phyloP scores from a whole-genome alignment of 1,140 invertebrate genomes.

The Cyrtorhinus lividipennis region DNA sequence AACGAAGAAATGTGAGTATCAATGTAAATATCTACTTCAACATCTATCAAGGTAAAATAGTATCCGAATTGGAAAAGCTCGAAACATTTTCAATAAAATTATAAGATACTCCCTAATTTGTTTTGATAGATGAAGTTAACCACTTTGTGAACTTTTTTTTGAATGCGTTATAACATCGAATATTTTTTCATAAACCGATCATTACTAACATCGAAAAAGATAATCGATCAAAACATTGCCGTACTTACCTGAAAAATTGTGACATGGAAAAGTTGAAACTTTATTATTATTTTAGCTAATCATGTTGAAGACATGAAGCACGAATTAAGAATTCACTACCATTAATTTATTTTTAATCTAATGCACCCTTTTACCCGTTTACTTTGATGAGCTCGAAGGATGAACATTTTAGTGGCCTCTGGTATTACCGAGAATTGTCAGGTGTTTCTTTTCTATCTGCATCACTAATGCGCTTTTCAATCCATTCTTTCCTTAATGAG shows the following conservation, averaged over 20 bases:
- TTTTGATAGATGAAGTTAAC: too few species aligned
- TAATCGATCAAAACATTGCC: background rate
- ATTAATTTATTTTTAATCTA: background rate
- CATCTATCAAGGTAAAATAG: too few species aligned
- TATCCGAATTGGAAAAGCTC: too few species aligned
- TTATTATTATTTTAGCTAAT: background rate
- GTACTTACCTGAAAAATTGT: background rate
- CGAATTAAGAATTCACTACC: background rate
- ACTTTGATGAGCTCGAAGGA: background rate
- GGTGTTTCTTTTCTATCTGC: background rate
- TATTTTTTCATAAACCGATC: background rate
- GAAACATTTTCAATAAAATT: too few species aligned
- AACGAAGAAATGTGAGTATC: too few species aligned
- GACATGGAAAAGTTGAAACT: background rate
- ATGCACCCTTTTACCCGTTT: slow-evolving; percentile 9
- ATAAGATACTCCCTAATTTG: too few species aligned
- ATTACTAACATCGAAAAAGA: background rate
- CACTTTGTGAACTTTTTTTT: too few species aligned
- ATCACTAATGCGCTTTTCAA: background rate
- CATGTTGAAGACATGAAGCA: background rate
- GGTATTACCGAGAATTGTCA: background rate
- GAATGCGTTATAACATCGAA: too few species aligned
- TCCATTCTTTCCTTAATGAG: background rate
- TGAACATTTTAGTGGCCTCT: background rate
- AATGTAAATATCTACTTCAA: too few species aligned